Percentiles rank a stretch among this genome's conserved stretches.
Evolutionary conservation across 2,888 invertebrate genomes (phyloP).

Genomic region (Eupithecia tripunctaria): DNA sequence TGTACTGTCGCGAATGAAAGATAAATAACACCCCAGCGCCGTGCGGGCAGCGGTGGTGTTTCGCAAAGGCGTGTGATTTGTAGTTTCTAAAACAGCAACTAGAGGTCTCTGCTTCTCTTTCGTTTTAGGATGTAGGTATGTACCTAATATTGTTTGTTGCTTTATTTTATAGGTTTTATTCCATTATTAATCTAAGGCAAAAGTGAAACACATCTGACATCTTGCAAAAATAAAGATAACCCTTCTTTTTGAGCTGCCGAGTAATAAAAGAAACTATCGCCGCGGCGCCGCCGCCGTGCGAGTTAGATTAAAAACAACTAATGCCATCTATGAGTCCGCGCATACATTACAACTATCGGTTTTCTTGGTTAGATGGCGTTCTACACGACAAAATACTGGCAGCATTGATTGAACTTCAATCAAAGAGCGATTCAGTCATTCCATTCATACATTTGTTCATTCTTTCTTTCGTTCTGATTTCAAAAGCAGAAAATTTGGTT

Average conservation of each 20-base stretch:
- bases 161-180: too few species aligned
- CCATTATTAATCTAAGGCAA: too few species aligned
- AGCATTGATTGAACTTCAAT: neutral
- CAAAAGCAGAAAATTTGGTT: neutral
- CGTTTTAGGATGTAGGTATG: neutral
- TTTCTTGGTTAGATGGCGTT: neutral
- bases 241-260: neutral
- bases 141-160: too few species aligned
- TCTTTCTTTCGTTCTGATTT: neutral
- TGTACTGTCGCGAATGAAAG: slow-evolving; percentile 66
- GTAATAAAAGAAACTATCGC: neutral
- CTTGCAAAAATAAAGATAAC: neutral
- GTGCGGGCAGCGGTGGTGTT: slow-evolving; percentile 21
- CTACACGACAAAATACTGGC: neutral
- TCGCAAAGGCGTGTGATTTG: slow-evolving; percentile 37
- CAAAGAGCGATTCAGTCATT: neutral
- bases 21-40: slow-evolving; percentile 62
- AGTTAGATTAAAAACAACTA: neutral
- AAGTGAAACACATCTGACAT: neutral
- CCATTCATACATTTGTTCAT: neutral
- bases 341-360: neutral
- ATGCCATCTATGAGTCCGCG: neutral
- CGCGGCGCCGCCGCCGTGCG: too few species aligned
- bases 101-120: slow-evolving; percentile 43
- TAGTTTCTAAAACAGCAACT: slow-evolving; percentile 24